phyloP scores from a whole-genome alignment of 2,113 vertebrate species.

The Campylomormyrus tamandua region DNA sequence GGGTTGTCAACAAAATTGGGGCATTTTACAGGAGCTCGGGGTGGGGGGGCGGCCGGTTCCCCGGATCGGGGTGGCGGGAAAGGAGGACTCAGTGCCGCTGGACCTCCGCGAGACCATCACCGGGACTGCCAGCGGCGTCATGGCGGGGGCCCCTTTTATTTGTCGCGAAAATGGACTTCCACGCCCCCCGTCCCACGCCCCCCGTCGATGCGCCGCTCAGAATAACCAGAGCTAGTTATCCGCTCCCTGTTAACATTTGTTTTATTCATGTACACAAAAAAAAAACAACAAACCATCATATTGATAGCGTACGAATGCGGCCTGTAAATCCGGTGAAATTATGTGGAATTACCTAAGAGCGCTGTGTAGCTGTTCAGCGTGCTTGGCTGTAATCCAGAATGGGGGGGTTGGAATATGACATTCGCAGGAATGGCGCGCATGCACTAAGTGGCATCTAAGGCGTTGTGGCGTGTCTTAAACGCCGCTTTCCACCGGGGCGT shows the following conservation, averaged over 20 bases:
- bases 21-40: not conserved
- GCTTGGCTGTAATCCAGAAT: not conserved
- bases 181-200: no score
- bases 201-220: not conserved
- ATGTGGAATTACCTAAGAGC: not conserved
- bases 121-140: not conserved
- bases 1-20: not conserved
- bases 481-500: not conserved
- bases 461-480: not conserved
- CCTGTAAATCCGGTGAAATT: not conserved
- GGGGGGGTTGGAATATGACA: not conserved
- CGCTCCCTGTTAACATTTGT: not conserved
- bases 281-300: not conserved
- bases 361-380: not conserved
- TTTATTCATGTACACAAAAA: not conserved
- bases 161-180: not conserved
- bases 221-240: not conserved
- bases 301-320: not conserved
- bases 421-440: no score
- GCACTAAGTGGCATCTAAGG: not conserved
- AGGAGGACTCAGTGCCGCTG: not conserved
- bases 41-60: not conserved
- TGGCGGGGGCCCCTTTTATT: not conserved
- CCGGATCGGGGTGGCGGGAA: not conserved
- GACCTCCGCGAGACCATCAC: not conserved